These are phyloP conservation scores for Phoxinus phoxinus DNA, from an alignment of 2,113 vertebrate species.

Conservation along the genomic window DNA sequence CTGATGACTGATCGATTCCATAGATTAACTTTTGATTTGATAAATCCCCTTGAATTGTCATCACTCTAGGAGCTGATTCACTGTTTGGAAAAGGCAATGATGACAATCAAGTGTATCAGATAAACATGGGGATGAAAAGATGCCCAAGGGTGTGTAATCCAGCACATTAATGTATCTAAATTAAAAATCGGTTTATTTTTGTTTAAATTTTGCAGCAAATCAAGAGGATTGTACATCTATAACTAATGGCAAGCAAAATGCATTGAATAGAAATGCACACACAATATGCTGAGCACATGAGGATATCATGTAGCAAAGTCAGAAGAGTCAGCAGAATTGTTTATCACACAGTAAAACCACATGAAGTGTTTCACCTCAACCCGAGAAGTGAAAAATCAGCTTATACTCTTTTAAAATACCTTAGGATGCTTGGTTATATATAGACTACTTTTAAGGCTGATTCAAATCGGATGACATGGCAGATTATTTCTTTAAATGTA, in stretches of 20 bases:
- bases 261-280: conserved; percentile 14
- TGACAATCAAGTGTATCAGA: conserved; percentile 24
- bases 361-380: background rate
- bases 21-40: conserved; percentile 59
- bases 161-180: background rate
- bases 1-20: conserved; percentile 58
- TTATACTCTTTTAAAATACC: conserved; percentile 1
- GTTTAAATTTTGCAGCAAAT: background rate
- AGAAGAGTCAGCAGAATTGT: conserved; percentile 51
- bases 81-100: conserved; percentile 36
- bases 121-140: conserved; percentile 33
- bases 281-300: conserved; percentile 56
- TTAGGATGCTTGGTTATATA: background rate
- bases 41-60: conserved; percentile 52
- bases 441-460: background rate
- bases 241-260: background rate
- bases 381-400: conserved; percentile 57
- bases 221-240: background rate
- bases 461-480: conserved; percentile 4
- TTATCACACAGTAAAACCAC: conserved; percentile 19
- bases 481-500: background rate
- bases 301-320: conserved; percentile 60
- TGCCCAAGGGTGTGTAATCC: conserved; percentile 28
- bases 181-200: conserved; percentile 4
- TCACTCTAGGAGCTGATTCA: conserved; percentile 31